phyloP scores from a whole-genome alignment of 2,797 vertebrate species.

The Microctenopoma stevenorrisi region DNA sequence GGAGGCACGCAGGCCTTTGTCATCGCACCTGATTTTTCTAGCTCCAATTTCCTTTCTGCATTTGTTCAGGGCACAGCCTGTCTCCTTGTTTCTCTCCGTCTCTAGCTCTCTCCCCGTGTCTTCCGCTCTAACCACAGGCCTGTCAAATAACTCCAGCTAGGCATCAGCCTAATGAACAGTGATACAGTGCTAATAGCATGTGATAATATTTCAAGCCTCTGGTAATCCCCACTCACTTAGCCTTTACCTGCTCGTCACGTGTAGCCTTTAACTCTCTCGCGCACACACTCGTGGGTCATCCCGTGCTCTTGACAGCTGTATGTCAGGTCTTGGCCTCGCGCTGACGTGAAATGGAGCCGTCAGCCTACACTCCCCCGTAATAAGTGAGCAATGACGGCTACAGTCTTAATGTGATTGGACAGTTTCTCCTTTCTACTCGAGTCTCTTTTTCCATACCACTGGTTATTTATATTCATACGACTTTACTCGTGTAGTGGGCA shows the following conservation, averaged over 20 bases:
- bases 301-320: slow-evolving; percentile 47
- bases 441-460: neutral
- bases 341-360: slow-evolving; percentile 64
- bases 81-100: slow-evolving; percentile 7
- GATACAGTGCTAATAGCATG: slow-evolving; percentile 80
- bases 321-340: slow-evolving; percentile 67
- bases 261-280: slow-evolving; percentile 16
- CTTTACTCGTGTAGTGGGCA: neutral
- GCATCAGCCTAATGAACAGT: slow-evolving; percentile 80
- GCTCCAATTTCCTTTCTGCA: slow-evolving; percentile 25
- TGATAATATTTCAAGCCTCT: slow-evolving; percentile 79
- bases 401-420: slow-evolving; percentile 69
- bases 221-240: slow-evolving; percentile 74
- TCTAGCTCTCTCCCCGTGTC: slow-evolving; percentile 31
- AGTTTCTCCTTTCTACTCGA: slow-evolving; percentile 25
- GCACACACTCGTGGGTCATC: slow-evolving; percentile 8
- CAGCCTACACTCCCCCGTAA: slow-evolving; percentile 52
- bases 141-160: slow-evolving; percentile 56
- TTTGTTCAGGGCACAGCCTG: slow-evolving; percentile 17
- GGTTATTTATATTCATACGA: neutral
- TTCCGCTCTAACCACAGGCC: slow-evolving; percentile 35
- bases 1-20: slow-evolving; percentile 22
- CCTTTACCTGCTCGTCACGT: slow-evolving; percentile 69
- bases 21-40: slow-evolving; percentile 33
- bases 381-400: slow-evolving; percentile 45